phyloP scores from a whole-genome alignment of 2,888 invertebrate genomes.

The Acrocyrtus sp. region DNA sequence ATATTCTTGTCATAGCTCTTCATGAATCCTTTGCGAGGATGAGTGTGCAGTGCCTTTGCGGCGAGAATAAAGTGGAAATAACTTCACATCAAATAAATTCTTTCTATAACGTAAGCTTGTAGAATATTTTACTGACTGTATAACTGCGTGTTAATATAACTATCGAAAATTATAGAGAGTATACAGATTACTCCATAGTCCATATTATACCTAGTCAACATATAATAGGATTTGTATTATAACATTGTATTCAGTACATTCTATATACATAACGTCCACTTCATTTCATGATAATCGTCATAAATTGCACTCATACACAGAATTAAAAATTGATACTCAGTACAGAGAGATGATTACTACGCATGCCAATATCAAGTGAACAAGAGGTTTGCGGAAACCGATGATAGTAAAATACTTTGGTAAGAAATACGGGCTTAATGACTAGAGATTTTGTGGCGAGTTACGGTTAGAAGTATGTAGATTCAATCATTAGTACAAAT shows the following conservation, averaged over 20 bases:
- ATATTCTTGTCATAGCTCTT: no score
- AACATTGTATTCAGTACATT: conserved; percentile 6
- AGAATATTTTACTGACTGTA: no score
- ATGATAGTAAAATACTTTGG: conserved; percentile 31
- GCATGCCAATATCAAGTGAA: neutral
- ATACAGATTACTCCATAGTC: neutral
- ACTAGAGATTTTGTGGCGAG: no score
- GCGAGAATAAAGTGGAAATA: no score
- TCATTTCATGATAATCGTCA: neutral
- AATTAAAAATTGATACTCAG: neutral
- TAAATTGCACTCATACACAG: conserved; percentile 12
- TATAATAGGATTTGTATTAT: neutral
- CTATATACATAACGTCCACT: neutral
- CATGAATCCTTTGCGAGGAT: no score
- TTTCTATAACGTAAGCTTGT: no score
- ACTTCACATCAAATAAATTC: no score
- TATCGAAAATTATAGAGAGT: conserved; percentile 1
- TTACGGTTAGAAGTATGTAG: no score
- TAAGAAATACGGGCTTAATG: conserved; percentile 44
- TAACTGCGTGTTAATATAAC: no score
- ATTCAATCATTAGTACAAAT: no score
- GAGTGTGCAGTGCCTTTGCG: no score
- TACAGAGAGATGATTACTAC: conserved; percentile 1
- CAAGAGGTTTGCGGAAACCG: neutral
- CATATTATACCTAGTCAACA: neutral